phyloP scores from a whole-genome alignment of 2,113 vertebrate species.

The Aix galericulata region DNA sequence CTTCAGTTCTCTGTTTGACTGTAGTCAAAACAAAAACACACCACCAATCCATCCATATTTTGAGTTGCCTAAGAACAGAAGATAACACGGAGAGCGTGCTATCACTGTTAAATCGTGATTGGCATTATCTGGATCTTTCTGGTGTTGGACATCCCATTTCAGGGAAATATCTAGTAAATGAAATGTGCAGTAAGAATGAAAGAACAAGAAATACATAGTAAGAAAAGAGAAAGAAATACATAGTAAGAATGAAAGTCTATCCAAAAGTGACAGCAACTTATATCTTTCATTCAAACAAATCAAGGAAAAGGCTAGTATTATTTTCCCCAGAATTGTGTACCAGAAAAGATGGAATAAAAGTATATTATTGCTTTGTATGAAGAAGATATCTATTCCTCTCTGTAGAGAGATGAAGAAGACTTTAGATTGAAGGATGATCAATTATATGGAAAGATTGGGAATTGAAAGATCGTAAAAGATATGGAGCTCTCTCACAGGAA shows the following conservation, averaged over 20 bases:
- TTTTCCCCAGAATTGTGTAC: neutral
- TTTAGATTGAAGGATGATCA: neutral
- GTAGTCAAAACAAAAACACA: neutral
- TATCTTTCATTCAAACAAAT: neutral
- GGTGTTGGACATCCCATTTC: neutral
- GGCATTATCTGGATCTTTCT: neutral
- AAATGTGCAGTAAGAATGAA: neutral
- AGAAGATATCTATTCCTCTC: neutral
- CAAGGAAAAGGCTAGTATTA: neutral
- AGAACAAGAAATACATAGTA: neutral
- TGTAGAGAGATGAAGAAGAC: neutral
- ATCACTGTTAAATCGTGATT: neutral
- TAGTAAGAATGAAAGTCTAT: neutral
- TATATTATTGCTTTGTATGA: neutral
- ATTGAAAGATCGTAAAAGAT: neutral
- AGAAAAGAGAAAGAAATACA: too few species aligned
- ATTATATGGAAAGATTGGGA: neutral
- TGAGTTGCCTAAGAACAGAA: neutral
- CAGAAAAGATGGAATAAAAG: neutral
- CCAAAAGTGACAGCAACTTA: neutral
- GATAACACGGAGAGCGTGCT: neutral
- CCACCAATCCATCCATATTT: neutral
- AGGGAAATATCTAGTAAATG: neutral
- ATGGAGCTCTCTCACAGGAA: neutral
- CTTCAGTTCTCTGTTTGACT: neutral